Conservation (phyloP, 2,113 vertebrate species). For the Trinectes maculatus region DNA sequence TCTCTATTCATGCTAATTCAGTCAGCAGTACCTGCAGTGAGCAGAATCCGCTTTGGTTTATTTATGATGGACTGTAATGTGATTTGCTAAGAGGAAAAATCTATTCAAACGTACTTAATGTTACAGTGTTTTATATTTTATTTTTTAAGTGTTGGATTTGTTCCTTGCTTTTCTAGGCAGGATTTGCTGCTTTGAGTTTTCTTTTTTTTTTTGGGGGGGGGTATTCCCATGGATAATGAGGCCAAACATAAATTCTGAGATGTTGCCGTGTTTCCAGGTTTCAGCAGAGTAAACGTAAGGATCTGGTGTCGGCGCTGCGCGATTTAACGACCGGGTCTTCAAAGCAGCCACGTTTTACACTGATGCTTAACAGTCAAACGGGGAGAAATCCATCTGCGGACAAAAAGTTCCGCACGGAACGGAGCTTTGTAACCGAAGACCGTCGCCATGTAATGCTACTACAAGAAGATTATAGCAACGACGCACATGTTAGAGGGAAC, state of each 20-base stretch:
- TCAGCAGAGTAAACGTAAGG: constrained; percentile 24
- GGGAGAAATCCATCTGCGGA: constrained; percentile 9
- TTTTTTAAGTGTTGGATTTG: constrained; percentile 28
- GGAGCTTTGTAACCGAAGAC: neutral
- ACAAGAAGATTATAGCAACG: constrained; percentile 1
- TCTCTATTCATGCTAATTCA: constrained; percentile 61
- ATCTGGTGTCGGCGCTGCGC: constrained; percentile 2
- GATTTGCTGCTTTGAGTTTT: constrained; percentile 55
- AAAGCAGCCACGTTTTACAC: constrained; percentile 23
- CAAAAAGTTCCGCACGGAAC: constrained; percentile 9
- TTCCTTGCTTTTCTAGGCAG: constrained; percentile 59
- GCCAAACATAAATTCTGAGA: constrained; percentile 44
- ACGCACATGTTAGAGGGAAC: neutral
- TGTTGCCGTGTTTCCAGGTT: constrained; percentile 33
- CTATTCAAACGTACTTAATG: constrained; percentile 56
- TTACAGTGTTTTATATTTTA: constrained; percentile 35
- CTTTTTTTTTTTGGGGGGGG: too few relatives aligned
- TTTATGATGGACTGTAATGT: constrained; percentile 61
- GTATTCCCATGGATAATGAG: constrained; percentile 45
- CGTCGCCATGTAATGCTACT: neutral
- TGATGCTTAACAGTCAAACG: constrained; percentile 1
- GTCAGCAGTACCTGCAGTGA: constrained; percentile 63
- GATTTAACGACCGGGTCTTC: constrained; percentile 22
- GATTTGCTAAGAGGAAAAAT: constrained; percentile 64
- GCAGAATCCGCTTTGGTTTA: constrained; percentile 66